A percentile compares a stretch with the other conserved stretches of the same genome.
Evolutionary conservation across 1,140 invertebrate species (phyloP).

Genomic region (Eulimnadia texana): DNA sequence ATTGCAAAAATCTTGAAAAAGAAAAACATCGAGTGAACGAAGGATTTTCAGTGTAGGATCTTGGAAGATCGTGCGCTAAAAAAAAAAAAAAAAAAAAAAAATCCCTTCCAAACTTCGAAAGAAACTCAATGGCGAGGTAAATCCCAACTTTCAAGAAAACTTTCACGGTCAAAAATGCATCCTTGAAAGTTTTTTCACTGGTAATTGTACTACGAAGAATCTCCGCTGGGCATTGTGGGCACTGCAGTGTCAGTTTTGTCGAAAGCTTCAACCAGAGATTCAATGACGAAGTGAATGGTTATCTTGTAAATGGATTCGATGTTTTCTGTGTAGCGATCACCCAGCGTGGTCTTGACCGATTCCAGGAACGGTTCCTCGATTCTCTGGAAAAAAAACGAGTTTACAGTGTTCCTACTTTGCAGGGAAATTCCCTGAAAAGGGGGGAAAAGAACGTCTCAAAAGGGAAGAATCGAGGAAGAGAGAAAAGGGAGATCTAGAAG

Average conservation of each 20-base stretch:
- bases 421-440: neutral
- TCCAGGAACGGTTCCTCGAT: slow-evolving; percentile 76
- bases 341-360: slow-evolving; percentile 65
- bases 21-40: no score
- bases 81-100: no score
- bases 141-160: no score
- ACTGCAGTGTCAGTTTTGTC: slow-evolving; percentile 27
- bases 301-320: slow-evolving; percentile 81
- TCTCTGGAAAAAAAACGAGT: slow-evolving; percentile 52
- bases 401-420: neutral
- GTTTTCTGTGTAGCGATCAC: slow-evolving; percentile 78
- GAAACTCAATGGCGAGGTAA: no score
- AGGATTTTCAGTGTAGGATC: no score
- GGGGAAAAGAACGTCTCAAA: no score
- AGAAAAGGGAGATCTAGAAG: no score
- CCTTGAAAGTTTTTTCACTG: no score
- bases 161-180: no score
- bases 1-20: no score
- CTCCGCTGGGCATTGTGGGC: neutral
- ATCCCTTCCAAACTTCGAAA: no score
- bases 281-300: slow-evolving; percentile 78
- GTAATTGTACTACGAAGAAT: neutral
- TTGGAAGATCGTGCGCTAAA: no score
- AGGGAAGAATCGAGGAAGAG: neutral
- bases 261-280: slow-evolving; percentile 67